Evolutionary conservation across 2,113 vertebrate genomes (phyloP).

Genomic region (Desmodus rotundus): DNA sequence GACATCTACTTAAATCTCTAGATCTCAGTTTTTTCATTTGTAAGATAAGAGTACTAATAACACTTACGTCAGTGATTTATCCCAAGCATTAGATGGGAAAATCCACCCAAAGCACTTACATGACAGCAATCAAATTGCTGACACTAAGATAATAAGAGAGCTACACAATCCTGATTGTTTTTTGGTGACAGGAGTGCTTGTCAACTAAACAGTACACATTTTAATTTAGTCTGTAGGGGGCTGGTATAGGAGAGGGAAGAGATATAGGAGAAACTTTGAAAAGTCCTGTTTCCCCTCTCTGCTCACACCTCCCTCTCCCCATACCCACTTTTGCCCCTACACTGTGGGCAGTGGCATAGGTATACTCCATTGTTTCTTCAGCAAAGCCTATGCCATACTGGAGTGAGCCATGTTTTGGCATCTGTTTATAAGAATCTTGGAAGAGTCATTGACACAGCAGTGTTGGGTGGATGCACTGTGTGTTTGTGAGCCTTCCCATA

Average conservation of each 20-base stretch:
- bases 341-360: background rate
- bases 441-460: background rate
- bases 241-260: background rate
- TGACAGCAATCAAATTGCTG: background rate
- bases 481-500: background rate
- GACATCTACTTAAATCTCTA: background rate
- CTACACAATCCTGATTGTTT: background rate
- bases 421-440: background rate
- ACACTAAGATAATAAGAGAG: background rate
- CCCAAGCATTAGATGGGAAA: background rate
- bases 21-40: background rate
- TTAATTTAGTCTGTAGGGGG: background rate
- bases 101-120: background rate
- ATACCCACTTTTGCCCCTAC: background rate
- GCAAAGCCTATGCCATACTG: background rate
- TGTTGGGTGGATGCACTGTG: background rate
- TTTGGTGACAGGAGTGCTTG: background rate
- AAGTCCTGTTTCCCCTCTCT: background rate
- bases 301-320: background rate
- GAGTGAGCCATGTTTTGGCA: background rate
- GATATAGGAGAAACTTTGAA: background rate
- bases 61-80: background rate
- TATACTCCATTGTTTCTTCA: background rate
- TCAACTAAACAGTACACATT: background rate
- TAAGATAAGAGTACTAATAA: background rate